Base-by-base conservation (phyloP, 2,797 vertebrate genomes). In the Acanthurus lineatus region DNA sequence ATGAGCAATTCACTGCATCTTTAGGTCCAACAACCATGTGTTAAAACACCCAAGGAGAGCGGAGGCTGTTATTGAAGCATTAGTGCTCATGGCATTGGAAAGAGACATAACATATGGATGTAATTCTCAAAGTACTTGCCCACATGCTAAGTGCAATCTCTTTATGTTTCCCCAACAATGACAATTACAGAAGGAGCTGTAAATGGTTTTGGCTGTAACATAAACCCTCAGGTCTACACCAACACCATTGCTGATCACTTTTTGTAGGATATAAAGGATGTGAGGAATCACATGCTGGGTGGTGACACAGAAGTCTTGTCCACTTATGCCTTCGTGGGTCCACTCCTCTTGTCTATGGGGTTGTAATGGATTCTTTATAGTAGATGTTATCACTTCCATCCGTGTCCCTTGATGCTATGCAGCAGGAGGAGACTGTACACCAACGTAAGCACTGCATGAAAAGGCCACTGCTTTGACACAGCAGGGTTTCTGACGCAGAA, bases 271-370 rank as follows among this genome's bases (percentile, higher is more conserved):
- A n/a, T 16, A 62, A 45, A 62, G 59, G 20, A 45, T 45, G 20
- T 17, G 42, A 62, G 59, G 25, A 62, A 22, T 62, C 15, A 25
- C 59, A 40, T 62, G 59, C 59, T 25, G 59, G 14, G 42, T 62
- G 40, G 14, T 45, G 20, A 45, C 59, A 9, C 40, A 17, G 20
- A 16, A n/a, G 57, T 11, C 11, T 12, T 59, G n/a, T 59, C 42
- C 59, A 16, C 20, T 8, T 25, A 20, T 45, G 40, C 15, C 14
- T 42, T 9, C n/a, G 5, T 62, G 42, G 40, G 25, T 45, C 42
- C 40, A 45, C 14, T 28, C n/a, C 20, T 45, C 20, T 44, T 17
- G 11, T 62, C 10, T 62, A 12, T 17, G 14, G 4, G 40, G 59
- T n/a, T 25, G 40, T 14, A 45, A 40, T 45, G 59, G 42, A 16